phyloP scores from a whole-genome alignment of 2,888 invertebrate genomes.

The Drosophila recens region DNA sequence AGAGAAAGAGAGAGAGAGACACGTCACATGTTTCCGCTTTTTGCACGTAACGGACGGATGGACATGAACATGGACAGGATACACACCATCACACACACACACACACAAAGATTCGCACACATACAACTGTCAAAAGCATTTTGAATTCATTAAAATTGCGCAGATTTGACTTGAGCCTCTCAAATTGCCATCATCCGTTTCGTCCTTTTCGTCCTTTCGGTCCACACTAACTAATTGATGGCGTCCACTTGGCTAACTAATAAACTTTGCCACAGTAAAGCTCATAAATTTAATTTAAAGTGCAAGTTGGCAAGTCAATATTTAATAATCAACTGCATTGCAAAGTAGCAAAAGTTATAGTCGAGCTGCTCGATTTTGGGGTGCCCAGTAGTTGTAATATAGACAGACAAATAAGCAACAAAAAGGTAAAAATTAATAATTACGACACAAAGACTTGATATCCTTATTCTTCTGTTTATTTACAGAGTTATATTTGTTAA shows the following conservation, averaged over 20 bases:
- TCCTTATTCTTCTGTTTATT: too few relatives aligned
- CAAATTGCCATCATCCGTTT: conserved; percentile 38
- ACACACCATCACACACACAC: conserved; percentile 29
- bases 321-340: conserved; percentile 71
- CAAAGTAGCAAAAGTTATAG: neutral
- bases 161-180: conserved; percentile 58
- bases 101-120: too few relatives aligned
- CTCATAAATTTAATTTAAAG: conserved; percentile 69
- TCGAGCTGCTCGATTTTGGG: neutral
- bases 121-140: conserved; percentile 37
- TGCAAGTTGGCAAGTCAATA: conserved; percentile 64
- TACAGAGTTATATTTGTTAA: too few relatives aligned
- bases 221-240: conserved; percentile 48
- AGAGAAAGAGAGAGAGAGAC: conserved; percentile 40
- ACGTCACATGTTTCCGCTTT: conserved; percentile 78
- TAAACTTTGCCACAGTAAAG: conserved; percentile 63
- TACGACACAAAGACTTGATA: too few relatives aligned
- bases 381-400: too few relatives aligned
- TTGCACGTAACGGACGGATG: conserved; percentile 65
- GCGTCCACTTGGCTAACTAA: conserved; percentile 59
- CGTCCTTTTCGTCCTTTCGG: neutral
- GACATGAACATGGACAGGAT: conserved; percentile 45
- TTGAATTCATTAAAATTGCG: conserved; percentile 73
- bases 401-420: too few relatives aligned
- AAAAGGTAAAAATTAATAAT: too few relatives aligned